Evolutionary conservation across 2,113 vertebrate genomes (phyloP).

Genomic region (Arenaria interpres): DNA sequence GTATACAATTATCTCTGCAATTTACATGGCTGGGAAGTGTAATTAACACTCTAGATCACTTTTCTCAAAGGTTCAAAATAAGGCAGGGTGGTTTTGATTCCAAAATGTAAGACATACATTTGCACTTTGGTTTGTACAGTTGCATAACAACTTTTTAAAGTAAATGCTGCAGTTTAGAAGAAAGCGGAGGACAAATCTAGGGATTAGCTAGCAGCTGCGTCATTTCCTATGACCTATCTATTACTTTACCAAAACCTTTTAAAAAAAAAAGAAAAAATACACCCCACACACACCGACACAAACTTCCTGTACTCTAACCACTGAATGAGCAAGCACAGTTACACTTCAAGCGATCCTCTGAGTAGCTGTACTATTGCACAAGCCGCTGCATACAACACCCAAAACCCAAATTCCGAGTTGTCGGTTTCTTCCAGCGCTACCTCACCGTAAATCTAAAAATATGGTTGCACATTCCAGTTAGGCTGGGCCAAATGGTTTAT

Average conservation of each 20-base stretch:
- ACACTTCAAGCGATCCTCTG: slow-evolving; percentile 23
- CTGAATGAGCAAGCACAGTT: slow-evolving; percentile 51
- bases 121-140: background rate
- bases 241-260: slow-evolving; percentile 47
- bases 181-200: slow-evolving; percentile 12
- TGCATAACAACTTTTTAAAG: background rate
- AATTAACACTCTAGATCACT: slow-evolving; percentile 27
- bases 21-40: slow-evolving; percentile 16
- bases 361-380: slow-evolving; percentile 49
- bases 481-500: background rate
- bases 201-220: slow-evolving; percentile 40
- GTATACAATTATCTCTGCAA: slow-evolving; percentile 32
- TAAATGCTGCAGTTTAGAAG: slow-evolving; percentile 30
- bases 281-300: background rate
- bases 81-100: background rate
- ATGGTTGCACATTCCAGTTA: background rate
- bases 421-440: background rate
- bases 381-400: slow-evolving; percentile 34
- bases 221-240: slow-evolving; percentile 64
- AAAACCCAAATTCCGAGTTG: background rate
- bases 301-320: slow-evolving; percentile 58
- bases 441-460: background rate
- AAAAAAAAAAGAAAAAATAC: background rate
- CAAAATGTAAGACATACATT: background rate
- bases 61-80: slow-evolving; percentile 26